Conservation (phyloP, 2,888 invertebrate genomes). For the Eupithecia pulchellata region DNA sequence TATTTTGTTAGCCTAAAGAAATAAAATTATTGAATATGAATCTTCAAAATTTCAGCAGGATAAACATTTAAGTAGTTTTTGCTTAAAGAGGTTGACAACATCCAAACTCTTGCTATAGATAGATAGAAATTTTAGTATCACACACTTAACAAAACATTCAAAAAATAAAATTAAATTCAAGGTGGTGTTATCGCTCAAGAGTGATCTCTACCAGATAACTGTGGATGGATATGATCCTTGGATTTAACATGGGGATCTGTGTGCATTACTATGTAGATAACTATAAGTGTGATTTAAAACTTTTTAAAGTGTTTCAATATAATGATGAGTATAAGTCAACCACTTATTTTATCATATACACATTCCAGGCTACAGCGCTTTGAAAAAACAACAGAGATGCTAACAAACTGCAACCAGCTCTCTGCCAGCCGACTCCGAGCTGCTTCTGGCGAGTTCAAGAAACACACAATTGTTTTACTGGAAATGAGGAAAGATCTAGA, state of each 20-base stretch:
- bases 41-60: too few species aligned
- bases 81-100: neutral
- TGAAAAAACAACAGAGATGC: conserved; percentile 99
- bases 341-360: neutral
- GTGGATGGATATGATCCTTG: too few species aligned
- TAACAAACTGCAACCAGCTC: conserved; percentile 98
- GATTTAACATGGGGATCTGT: too few species aligned
- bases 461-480: conserved; percentile 92
- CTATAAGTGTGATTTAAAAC: neutral
- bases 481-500: conserved; percentile 98
- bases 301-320: neutral
- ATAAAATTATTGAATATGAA: too few species aligned
- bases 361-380: conserved; percentile 94
- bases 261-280: too few species aligned
- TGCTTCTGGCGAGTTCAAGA: conserved; percentile 95
- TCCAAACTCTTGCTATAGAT: neutral
- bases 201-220: too few species aligned
- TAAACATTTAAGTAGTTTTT: neutral
- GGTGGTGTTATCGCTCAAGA: too few species aligned
- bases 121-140: too few species aligned
- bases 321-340: neutral
- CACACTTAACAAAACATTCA: too few species aligned
- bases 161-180: too few species aligned
- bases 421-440: conserved; percentile 94
- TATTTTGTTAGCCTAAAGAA: too few species aligned